phyloP scores from a whole-genome alignment of 2,888 invertebrate species.

The Temnothorax ravouxi region DNA sequence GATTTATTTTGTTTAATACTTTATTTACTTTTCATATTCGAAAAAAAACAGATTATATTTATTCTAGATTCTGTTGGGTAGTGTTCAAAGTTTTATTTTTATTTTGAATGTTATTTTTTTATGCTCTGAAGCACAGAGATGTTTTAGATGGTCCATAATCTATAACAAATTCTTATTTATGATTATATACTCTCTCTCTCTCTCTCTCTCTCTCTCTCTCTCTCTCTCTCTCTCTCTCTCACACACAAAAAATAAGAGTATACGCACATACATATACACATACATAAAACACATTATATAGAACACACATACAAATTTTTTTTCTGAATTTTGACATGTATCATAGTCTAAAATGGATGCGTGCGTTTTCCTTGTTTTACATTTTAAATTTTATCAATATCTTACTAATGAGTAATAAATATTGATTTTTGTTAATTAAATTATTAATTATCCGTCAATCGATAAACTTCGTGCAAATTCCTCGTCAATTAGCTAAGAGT shows the following conservation, averaged over 20 bases:
- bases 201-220: too few species aligned
- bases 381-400: neutral
- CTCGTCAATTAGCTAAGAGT: constrained; percentile 20
- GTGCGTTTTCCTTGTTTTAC: neutral
- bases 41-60: neutral
- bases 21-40: neutral
- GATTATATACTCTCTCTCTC: too few species aligned
- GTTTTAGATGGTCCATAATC: neutral
- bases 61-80: neutral
- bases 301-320: neutral
- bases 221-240: too few species aligned
- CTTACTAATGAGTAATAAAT: neutral
- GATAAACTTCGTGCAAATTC: neutral
- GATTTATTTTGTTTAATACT: neutral
- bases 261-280: too few species aligned
- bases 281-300: too few species aligned
- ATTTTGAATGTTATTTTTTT: neutral
- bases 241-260: too few species aligned
- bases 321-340: neutral
- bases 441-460: constrained; percentile 6
- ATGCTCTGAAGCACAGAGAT: neutral
- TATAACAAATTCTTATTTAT: neutral
- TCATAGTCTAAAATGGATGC: neutral
- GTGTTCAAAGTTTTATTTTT: neutral
- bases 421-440: constrained; percentile 16